A percentile compares a stretch with the other conserved stretches of the same genome.
These are phyloP conservation scores for Muraenolepis orangiensis DNA, from an alignment of 2,797 vertebrate species.

Conservation along the genomic window DNA sequence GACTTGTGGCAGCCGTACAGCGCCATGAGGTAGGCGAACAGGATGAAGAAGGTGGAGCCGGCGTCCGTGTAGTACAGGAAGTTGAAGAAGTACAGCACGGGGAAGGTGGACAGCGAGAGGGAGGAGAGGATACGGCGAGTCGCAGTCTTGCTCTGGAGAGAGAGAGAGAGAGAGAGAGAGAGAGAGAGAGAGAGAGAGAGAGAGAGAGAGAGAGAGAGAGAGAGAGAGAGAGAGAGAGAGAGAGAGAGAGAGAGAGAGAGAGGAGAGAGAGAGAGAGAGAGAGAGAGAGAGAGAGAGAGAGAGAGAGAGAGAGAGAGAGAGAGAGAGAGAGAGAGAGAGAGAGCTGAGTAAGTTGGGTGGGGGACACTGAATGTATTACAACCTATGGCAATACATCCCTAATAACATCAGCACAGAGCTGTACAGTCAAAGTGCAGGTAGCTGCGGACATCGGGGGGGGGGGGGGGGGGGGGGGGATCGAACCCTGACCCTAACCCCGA, in stretches of 20 bases:
- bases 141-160: conserved; percentile 77
- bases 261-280: neutral
- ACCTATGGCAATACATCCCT: neutral
- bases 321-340: too few species aligned
- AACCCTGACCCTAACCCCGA: too few species aligned
- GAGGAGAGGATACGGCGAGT: conserved; percentile 83
- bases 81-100: conserved; percentile 95
- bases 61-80: conserved; percentile 97
- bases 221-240: too few species aligned
- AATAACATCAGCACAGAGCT: too few species aligned
- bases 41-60: conserved; percentile 92
- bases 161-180: neutral
- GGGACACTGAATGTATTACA: too few species aligned
- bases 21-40: conserved; percentile 95
- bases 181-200: neutral
- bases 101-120: conserved; percentile 84
- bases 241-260: neutral
- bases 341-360: too few species aligned
- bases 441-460: too few species aligned
- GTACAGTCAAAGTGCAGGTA: too few species aligned
- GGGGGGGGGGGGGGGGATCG: too few species aligned
- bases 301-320: too few species aligned
- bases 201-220: too few species aligned
- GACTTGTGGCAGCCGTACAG: conserved; percentile 90
- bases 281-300: too few species aligned